Evolutionary conservation across 92 coral and sea anemone species (phyloP).

Genomic region (Phenganax subtilis): DNA sequence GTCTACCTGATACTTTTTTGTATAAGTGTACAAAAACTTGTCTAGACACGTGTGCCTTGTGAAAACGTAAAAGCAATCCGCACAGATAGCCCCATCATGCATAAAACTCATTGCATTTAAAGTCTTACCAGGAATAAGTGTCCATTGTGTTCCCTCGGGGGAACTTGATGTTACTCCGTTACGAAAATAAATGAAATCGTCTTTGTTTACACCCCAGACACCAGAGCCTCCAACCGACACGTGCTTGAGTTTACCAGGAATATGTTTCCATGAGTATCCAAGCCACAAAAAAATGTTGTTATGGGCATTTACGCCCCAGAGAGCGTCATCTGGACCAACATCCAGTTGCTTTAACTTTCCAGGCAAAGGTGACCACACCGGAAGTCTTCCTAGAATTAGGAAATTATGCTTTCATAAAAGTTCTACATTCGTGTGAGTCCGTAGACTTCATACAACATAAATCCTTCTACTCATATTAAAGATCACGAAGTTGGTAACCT

Average conservation of each 20-base stretch:
- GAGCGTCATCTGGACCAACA: background rate
- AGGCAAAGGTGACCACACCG: background rate
- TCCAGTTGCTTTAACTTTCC: constrained; percentile 4
- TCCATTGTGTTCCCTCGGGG: background rate
- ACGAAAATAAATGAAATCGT: background rate
- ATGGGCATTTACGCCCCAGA: constrained; percentile 13
- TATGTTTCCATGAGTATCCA: background rate
- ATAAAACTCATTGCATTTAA: background rate
- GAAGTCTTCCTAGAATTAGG: background rate
- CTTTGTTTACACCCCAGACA: constrained; percentile 1
- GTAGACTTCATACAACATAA: no score
- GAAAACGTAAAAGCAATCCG: no score
- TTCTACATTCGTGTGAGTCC: no score
- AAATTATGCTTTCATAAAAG: no score
- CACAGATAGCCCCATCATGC: no score
- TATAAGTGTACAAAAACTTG: no score
- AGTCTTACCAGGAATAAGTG: background rate
- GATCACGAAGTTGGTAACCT: no score
- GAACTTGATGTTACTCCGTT: background rate
- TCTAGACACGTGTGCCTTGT: no score
- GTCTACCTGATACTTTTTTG: no score
- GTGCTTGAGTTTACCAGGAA: background rate
- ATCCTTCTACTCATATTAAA: no score
- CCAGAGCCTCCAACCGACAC: constrained; percentile 2
- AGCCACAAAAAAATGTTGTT: background rate